Percentiles rank a stretch among this genome's conserved stretches.
phyloP scores from a whole-genome alignment of 2,113 vertebrate genomes.

The Cochlearius cochlearius region DNA sequence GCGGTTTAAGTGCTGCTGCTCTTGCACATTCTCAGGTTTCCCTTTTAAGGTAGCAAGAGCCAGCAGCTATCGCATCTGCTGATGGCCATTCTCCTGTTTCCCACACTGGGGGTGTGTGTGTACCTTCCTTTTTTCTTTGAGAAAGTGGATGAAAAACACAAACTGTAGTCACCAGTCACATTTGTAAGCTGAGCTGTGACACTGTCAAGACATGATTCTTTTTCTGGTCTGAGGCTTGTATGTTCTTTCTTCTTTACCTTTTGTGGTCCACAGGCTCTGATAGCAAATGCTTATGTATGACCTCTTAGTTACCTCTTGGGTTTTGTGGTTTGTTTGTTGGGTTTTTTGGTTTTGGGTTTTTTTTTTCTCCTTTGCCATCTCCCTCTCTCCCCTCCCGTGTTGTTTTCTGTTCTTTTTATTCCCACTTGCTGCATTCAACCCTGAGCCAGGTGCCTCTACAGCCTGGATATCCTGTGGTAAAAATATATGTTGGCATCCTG shows the following conservation, averaged over 20 bases:
- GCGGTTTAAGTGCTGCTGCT: not conserved
- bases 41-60: not conserved
- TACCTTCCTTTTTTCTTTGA: not conserved
- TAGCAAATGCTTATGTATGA: not conserved
- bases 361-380: not conserved
- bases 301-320: not conserved
- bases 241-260: not conserved
- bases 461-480: not conserved
- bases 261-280: not conserved
- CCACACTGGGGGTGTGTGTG: not conserved
- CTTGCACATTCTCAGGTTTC: not conserved
- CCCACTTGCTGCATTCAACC: not conserved
- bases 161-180: rapidly evolving
- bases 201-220: not conserved
- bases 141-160: not conserved
- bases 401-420: not conserved
- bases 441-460: not conserved
- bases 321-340: not conserved
- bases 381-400: rapidly evolving
- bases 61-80: not conserved
- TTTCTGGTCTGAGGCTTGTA: not conserved
- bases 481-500: not conserved
- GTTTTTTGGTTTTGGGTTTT: too few relatives aligned
- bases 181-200: not conserved
- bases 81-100: not conserved